Evolutionary conservation across 2,113 vertebrate species (phyloP), one percentile per base, ranked within the genome.

Genomic region (Bufo bufo): DNA sequence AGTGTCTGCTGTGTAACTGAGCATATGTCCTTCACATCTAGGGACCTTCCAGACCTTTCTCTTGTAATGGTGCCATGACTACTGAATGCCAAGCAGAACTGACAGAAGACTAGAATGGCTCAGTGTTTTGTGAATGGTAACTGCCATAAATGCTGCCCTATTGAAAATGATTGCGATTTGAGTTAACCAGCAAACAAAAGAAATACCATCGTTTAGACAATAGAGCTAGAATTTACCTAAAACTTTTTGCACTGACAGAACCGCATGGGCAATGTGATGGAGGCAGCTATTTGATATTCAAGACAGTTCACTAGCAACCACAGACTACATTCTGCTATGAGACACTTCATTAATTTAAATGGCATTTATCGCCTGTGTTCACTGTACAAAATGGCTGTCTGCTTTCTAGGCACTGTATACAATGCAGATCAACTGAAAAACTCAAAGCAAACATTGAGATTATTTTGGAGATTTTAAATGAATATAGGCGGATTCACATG

Each of bases 111-210:
- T 33, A 79, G 3, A 79, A 59, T 1, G 6, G n/a, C 54, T 61
- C 13, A 59, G 56, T 23, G 47, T 81, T 59, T 81, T 81, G 10
- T 33, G 33, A 45, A 84, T 77, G 45, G 50, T 69, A 56, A 69
- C 17, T 33, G 56, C 61, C 45, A 89, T 88, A 90, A 91, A 91
- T 89, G 86, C 90, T 90, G 89, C 89, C 90, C 88, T 88, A 54
- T 75, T 75, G 12, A 83, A 82, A 85, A 65, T 14, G 63, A 80
- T 74, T 88, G 77, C 59, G n/a, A 72, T 83, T 45, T 23, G 71
- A 82, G 79, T 54, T 84, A 86, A 83, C 87, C 88, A 91, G 80
- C 65, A 89, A 90, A 89, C 17, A 11, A 81, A 85, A 74, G 13
- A 16, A 77, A 23, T 61, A 71, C 11, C 13, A 1, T n/a, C n/a